phyloP scores from a whole-genome alignment of 2,797 vertebrate species.

The Chiroxiphia lanceolata region DNA sequence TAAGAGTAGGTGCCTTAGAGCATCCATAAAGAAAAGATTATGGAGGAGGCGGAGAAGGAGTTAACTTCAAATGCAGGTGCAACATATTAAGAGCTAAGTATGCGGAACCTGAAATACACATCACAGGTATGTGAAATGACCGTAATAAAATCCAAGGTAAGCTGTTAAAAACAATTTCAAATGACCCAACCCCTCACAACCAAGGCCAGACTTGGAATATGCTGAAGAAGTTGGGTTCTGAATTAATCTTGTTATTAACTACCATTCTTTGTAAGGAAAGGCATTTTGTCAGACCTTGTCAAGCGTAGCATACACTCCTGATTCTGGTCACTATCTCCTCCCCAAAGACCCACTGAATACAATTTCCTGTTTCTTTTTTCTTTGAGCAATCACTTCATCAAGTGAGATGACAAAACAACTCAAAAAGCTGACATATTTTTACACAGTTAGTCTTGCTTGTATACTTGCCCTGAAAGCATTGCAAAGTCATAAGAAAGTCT shows the following conservation, averaged over 20 bases:
- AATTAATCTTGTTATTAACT: not conserved
- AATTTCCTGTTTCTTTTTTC: not conserved
- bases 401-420: not conserved
- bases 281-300: not conserved
- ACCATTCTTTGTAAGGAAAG: not conserved
- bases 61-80: not conserved
- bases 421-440: not conserved
- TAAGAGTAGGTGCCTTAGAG: not conserved
- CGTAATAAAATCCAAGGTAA: not conserved
- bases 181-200: not conserved
- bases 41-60: not conserved
- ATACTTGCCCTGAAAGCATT: not conserved
- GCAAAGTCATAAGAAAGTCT: not conserved
- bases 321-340: not conserved
- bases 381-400: not conserved
- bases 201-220: not conserved
- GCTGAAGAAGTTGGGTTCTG: not conserved
- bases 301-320: not conserved
- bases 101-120: not conserved
- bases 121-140: not conserved
- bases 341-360: not conserved
- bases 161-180: not conserved
- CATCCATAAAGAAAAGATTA: not conserved
- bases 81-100: not conserved
- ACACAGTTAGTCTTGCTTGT: not conserved